A percentile compares a stretch with the other conserved stretches of the same genome.
Evolutionary conservation across 2,888 invertebrate genomes (phyloP).

Genomic region (Quadroppia sp.): DNA sequence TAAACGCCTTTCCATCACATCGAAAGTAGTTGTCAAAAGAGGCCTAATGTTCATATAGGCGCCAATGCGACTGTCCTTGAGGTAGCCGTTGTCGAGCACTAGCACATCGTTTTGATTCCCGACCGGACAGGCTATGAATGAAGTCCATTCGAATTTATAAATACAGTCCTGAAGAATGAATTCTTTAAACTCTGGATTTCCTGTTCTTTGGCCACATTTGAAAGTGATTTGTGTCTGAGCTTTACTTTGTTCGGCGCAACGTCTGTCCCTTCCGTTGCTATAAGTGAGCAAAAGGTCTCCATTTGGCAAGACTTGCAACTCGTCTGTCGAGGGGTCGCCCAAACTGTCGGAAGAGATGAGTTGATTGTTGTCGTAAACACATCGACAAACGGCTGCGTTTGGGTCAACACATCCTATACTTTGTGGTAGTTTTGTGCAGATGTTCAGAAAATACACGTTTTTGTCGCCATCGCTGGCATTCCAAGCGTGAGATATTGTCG

Average conservation of each 20-base stretch:
- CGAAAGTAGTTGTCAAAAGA: constrained; percentile 40
- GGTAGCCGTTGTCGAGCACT: neutral
- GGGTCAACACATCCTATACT: neutral
- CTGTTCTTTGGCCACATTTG: constrained; percentile 18
- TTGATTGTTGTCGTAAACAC: neutral
- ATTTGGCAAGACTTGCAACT: constrained; percentile 6
- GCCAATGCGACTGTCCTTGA: constrained; percentile 7
- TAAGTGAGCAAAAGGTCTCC: constrained; percentile 35
- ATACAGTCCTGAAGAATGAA: constrained; percentile 42
- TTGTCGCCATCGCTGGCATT: constrained; percentile 38
- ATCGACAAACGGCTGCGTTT: constrained; percentile 23
- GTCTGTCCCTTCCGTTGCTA: constrained; percentile 3
- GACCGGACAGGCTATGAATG: constrained; percentile 45
- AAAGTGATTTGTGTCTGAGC: constrained; percentile 39
- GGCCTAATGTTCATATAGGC: constrained; percentile 12
- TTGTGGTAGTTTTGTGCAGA: constrained; percentile 33
- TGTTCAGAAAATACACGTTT: constrained; percentile 38
- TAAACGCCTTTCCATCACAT: constrained; percentile 29
- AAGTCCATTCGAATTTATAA: constrained; percentile 47
- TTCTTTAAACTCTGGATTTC: constrained; percentile 41
- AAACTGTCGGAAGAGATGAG: constrained; percentile 16
- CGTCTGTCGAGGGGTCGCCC: constrained; percentile 35
- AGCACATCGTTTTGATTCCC: neutral
- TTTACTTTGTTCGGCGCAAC: neutral
- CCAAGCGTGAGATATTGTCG: constrained; percentile 46